Evolutionary conservation across 92 coral and sea anemone species (phyloP).

Genomic region (Paramuricea clavata): DNA sequence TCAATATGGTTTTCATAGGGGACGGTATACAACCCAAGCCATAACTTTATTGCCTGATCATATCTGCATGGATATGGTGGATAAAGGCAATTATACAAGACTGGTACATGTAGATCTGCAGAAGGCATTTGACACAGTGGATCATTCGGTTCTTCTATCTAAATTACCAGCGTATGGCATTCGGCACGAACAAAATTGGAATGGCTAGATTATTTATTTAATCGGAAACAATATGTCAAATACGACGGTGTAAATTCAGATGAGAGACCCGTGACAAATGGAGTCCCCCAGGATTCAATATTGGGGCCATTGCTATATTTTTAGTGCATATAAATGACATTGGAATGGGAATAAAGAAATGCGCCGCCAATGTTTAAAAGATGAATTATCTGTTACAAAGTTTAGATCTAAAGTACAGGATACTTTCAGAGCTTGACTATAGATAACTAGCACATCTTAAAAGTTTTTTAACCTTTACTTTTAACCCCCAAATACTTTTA

Average conservation of each 20-base stretch:
- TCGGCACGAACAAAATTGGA: slow-evolving; percentile 24
- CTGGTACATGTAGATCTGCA: slow-evolving; percentile 33
- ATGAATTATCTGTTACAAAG: no score
- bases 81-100: no score
- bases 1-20: slow-evolving; percentile 26
- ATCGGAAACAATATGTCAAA: slow-evolving; percentile 27
- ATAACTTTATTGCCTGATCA: slow-evolving; percentile 25
- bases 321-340: slow-evolving; percentile 20
- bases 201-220: slow-evolving; percentile 23
- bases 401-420: no score
- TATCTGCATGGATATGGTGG: slow-evolving; percentile 17
- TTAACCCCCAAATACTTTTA: no score
- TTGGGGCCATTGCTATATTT: slow-evolving; percentile 25
- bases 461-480: no score
- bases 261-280: not conserved
- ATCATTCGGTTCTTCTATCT: no score
- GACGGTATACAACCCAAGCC: slow-evolving; percentile 22
- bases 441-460: no score
- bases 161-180: slow-evolving; percentile 27
- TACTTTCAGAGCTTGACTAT: no score
- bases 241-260: not conserved
- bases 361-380: no score
- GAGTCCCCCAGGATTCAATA: slow-evolving; percentile 16
- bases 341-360: slow-evolving; percentile 19
- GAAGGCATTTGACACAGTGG: no score